Evolutionary conservation across 2,113 vertebrate species (phyloP).

Genomic region (Archilochus colubris): DNA sequence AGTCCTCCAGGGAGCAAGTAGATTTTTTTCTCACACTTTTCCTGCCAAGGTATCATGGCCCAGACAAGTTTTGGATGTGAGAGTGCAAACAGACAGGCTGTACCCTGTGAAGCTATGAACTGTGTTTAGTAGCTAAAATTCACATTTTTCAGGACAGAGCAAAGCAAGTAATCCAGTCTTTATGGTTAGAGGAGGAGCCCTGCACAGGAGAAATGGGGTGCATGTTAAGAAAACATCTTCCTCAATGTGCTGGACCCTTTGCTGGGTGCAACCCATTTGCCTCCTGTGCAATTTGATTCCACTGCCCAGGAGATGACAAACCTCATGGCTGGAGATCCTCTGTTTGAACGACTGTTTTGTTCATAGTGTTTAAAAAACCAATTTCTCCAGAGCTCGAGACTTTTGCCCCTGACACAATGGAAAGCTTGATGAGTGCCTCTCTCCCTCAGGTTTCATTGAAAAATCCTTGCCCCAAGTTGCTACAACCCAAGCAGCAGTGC

Average conservation of each 20-base stretch:
- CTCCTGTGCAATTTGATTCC: neutral
- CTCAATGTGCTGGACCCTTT: neutral
- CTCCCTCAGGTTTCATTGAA: neutral
- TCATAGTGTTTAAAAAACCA: neutral
- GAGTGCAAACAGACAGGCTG: neutral
- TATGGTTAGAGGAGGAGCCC: neutral
- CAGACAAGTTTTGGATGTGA: neutral
- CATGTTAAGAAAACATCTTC: neutral
- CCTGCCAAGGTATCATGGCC: neutral
- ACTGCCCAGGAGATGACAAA: neutral
- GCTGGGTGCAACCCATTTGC: neutral
- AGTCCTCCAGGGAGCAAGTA: neutral
- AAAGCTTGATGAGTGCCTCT: neutral
- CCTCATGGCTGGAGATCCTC: neutral
- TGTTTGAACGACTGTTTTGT: neutral
- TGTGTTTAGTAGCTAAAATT: neutral
- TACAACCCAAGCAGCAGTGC: neutral
- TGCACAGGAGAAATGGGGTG: neutral
- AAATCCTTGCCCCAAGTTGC: neutral
- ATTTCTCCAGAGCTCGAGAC: neutral
- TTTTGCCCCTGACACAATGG: accelerated
- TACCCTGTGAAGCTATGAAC: neutral
- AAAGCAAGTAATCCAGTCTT: neutral
- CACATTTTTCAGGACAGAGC: neutral
- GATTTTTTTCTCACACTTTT: neutral